Base-by-base conservation (phyloP, 2,888 invertebrate species). In the Synergus umbraculus region DNA sequence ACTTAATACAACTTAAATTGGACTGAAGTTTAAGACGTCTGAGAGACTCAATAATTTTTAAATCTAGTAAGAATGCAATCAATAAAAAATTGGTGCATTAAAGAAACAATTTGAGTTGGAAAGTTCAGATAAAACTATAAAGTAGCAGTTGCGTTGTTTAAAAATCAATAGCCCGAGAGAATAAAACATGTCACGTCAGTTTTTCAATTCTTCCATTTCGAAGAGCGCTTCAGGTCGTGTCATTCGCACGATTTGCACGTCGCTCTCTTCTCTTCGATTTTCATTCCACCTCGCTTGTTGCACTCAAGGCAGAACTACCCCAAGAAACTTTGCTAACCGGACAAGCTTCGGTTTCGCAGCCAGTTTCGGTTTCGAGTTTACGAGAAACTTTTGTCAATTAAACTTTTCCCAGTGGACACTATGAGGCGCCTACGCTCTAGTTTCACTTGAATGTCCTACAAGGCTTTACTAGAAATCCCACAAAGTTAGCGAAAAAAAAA, bases 351-450 rank as follows among this genome's bases (percentile, higher is more conserved):
- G 60, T 29, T 60, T 60, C 12, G 13, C 60, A 60, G 46, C 46
- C 13, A 46, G 46, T 46, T 46, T 46, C 13, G 46, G 46, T 46
- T 46, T 46, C 46, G 46, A 46, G 46, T 46, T 46, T 46, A 46
- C 46, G 46, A 46, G 46, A 46, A 60, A 60, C 60, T 60, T 60
- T 60, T 60, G 60, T 60, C 60, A 60, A 60, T 60, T 60, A 60
- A 60, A 60, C 22, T 60, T 60, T 60, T 60, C 60, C 22, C 22
- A 60, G 60, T 60, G 60, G 60, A 60, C 60, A 60, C 22, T 60
- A 22, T 12, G 15, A 13, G 46, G 49, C 49, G 49, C 5, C 49
- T 54, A 54, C 49, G 49, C 10, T 60, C 60, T 12, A 60, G 22
- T 60, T 60, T 54, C 54, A 9, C n/a, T n/a, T 54, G 9, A 54